These are phyloP conservation scores for Enteromius fasciolatus DNA, from an alignment of 2,797 vertebrate genomes.

Conservation along the genomic window DNA sequence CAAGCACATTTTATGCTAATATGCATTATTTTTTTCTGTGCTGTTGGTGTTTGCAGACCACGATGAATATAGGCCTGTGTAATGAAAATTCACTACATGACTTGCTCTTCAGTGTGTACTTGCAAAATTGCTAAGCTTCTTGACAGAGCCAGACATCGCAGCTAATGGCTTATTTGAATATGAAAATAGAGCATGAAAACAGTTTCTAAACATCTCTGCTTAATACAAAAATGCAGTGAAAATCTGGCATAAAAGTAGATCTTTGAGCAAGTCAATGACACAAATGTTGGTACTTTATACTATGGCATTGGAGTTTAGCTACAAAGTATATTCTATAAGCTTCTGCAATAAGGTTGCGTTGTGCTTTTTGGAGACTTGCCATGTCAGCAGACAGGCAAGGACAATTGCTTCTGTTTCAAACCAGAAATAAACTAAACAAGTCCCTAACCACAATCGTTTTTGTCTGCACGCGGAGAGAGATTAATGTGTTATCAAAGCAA, in stretches of 20 bases:
- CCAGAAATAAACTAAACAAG: conserved; percentile 56
- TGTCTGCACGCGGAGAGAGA: conserved; percentile 19
- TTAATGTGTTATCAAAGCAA: conserved; percentile 33
- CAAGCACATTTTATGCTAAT: conserved; percentile 75
- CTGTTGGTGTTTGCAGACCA: conserved; percentile 63
- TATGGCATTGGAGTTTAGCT: conserved; percentile 44
- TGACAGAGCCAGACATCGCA: conserved; percentile 17
- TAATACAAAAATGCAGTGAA: neutral
- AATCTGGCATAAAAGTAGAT: neutral
- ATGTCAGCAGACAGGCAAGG: conserved; percentile 73
- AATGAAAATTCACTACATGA: conserved; percentile 66
- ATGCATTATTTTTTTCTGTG: conserved; percentile 65
- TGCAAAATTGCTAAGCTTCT: conserved; percentile 32
- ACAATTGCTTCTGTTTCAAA: conserved; percentile 67
- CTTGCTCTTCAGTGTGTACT: conserved; percentile 63
- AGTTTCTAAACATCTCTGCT: neutral
- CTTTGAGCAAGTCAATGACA: conserved; percentile 1
- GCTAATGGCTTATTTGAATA: conserved; percentile 63
- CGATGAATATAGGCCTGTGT: conserved; percentile 74
- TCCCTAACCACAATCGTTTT: conserved; percentile 17
- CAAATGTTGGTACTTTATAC: neutral
- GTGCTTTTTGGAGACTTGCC: conserved; percentile 56
- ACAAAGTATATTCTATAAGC: conserved; percentile 68
- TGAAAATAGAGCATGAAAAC: conserved; percentile 5
- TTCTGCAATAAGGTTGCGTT: conserved; percentile 71